Evolutionary conservation across 2,113 vertebrate genomes (phyloP).

Genomic region (Podarcis raffonei): DNA sequence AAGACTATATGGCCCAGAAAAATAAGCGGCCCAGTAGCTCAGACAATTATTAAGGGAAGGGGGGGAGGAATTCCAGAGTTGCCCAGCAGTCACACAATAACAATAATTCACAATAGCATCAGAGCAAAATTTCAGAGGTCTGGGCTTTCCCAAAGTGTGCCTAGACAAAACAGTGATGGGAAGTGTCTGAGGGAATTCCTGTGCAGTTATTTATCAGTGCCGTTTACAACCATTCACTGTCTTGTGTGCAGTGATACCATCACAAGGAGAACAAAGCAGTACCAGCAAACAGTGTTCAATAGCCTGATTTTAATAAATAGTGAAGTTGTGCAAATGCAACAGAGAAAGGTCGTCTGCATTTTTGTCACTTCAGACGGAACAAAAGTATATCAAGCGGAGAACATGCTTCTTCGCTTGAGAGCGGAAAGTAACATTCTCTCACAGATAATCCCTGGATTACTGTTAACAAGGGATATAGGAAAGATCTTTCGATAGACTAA

Average conservation of each 20-base stretch:
- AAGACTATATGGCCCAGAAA: background rate
- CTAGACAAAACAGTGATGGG: background rate
- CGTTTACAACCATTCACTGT: background rate
- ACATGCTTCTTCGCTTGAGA: background rate
- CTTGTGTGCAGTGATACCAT: slow-evolving; percentile 18
- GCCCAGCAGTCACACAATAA: background rate
- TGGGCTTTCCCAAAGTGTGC: slow-evolving; percentile 12
- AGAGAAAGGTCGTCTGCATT: slow-evolving; percentile 23
- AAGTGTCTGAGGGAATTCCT: slow-evolving; percentile 4
- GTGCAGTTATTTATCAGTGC: background rate
- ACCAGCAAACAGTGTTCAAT: background rate
- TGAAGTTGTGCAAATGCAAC: background rate
- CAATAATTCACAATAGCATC: slow-evolving; percentile 13
- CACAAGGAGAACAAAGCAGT: background rate
- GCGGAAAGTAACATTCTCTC: slow-evolving; percentile 19
- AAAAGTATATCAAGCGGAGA: slow-evolving; percentile 6
- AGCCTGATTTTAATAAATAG: slow-evolving; percentile 29
- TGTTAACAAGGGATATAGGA: background rate
- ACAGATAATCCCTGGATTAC: background rate
- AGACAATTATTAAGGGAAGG: background rate
- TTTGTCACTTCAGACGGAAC: slow-evolving; percentile 32
- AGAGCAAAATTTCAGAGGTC: slow-evolving; percentile 18
- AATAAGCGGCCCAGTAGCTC: background rate
- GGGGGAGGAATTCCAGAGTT: too few relatives aligned
- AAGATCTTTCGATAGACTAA: background rate